These are phyloP conservation scores for Caenorhabditis imperialis DNA, from an alignment of 2,888 invertebrate species.

Conservation along the genomic window DNA sequence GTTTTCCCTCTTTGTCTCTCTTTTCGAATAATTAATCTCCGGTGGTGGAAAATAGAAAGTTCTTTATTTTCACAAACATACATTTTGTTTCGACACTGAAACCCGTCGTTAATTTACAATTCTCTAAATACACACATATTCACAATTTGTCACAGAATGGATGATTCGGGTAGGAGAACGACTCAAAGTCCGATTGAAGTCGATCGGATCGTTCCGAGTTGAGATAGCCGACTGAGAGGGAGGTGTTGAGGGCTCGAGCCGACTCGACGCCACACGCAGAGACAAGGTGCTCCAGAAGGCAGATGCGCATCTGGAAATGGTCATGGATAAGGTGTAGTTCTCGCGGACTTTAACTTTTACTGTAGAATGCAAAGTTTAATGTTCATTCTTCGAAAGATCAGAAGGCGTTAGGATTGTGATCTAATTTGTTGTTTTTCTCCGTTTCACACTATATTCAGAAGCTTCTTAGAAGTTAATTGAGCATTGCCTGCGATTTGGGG, in stretches of 20 bases:
- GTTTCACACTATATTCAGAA: not conserved
- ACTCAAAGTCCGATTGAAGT: slow-evolving; percentile 62
- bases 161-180: slow-evolving; percentile 60
- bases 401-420: not conserved
- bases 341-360: too few species aligned
- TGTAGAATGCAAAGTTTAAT: too few species aligned
- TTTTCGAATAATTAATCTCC: slow-evolving; percentile 26
- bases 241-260: slow-evolving; percentile 58
- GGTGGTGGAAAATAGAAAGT: not conserved
- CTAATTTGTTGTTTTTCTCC: too few species aligned
- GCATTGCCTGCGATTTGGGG: too few species aligned
- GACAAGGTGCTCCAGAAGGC: slow-evolving; percentile 51
- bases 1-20: slow-evolving; percentile 8
- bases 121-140: not conserved
- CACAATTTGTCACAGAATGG: slow-evolving; percentile 43
- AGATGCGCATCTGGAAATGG: slow-evolving; percentile 58
- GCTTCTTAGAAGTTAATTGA: not conserved
- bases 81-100: not conserved
- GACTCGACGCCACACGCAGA: slow-evolving; percentile 56
- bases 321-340: too few species aligned
- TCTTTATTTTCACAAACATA: too few species aligned
- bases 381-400: too few species aligned
- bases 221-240: slow-evolving; percentile 61
- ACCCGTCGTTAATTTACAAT: too few species aligned
- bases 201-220: slow-evolving; percentile 58